Base-by-base conservation (phyloP, 2,797 vertebrate species). In the Gallirallus australis region DNA sequence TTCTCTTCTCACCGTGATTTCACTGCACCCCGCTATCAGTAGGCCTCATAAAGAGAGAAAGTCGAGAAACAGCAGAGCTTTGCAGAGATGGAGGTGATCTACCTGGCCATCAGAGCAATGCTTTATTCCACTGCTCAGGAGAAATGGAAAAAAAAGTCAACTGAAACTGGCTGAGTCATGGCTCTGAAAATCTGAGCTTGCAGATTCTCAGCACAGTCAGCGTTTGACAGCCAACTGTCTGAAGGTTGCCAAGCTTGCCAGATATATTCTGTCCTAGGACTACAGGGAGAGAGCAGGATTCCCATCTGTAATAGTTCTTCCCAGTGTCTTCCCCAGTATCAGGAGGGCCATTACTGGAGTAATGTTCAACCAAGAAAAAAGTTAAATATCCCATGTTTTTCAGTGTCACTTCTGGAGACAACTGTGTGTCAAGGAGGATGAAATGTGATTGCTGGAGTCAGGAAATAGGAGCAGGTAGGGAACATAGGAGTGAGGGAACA, bases 111-210 rank as follows among this genome's bases (percentile, higher is more conserved):
- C 30, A 82, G 84, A n/a, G 24, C 17, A 61, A 53, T 6, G 0
- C 14, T 66, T 82, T 82, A 37, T 82, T 61, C 50, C 21, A 25
- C 80, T 91, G 61, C 56, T 87, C 37, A 57, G 63, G 79, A 64
- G 18, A 79, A 42, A 45, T 0, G 59, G 48, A 91, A 82, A 79
- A 52, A 65, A 78, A 83, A 70, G 60, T 80, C 39, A 91, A 2
- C 18, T 64, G 48, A 64, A 68, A 65, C 25, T 65, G 53, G 7
- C 11, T 0, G 0, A 89, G 53, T 89, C 84, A 80, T 77, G 60
- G 50, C 28, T 71, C 70, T 68, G 65, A 69, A 71, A 30, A 78
- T 61, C 91, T 93, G 64, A 96, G 39, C 52, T 93, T 94, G 79
- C 86, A 86, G 56, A 77, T 94, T 93, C 50, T 75, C 40, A 88